Evolutionary conservation across 37 sponge, comb jelly and placozoan species (phyloP), one percentile per base, ranked within the genome.

Genomic region (Halisarca cf. caerulea): DNA sequence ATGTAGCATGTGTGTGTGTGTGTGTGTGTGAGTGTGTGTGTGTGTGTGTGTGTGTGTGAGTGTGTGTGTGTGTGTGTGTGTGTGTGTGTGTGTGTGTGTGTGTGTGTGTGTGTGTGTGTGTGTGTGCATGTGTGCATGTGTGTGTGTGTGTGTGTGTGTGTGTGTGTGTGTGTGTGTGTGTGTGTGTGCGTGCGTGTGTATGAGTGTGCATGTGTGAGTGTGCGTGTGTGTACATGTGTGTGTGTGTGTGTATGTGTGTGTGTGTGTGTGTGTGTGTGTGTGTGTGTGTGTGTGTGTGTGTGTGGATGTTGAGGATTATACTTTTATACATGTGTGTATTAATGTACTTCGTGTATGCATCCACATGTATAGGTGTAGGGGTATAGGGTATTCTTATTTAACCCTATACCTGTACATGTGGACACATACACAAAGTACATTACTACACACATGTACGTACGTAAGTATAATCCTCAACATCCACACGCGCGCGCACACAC

Each of bases 61-160:
- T 80, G 81, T 80, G 59, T 80, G 81, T 54, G 81, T 54, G 59
- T 54, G 81, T 54, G 60, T 53, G 59, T 54, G 81, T 80, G 59
- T 80, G 81, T 80, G 81, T 80, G 81, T 80, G 59, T 54, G 59
- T 80, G 81, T 80, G 80, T 79, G 80, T 79, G 80, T 79, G 80
- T 79, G 80, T 79, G 80, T 79, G 80, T 79, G 80, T 53, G 58
- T 47, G 80, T 79, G 80, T 28, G 58, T 53, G 80, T 47, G 58
- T 79, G 58, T 79, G 80, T 47, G 80, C 45, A 28, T 79, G 80
- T 79, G 80, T 47, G 57, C 45, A 57, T 47, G 80, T 79, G 80
- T 47, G 57, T 79, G 80, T 28, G 57, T 79, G 80, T 79, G 55
- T 47, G n/a, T 79, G 80, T 79, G 57, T 47, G 80, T 42, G 32